phyloP scores from a whole-genome alignment of 2,797 vertebrate species.

The Danio jaintianensis region DNA sequence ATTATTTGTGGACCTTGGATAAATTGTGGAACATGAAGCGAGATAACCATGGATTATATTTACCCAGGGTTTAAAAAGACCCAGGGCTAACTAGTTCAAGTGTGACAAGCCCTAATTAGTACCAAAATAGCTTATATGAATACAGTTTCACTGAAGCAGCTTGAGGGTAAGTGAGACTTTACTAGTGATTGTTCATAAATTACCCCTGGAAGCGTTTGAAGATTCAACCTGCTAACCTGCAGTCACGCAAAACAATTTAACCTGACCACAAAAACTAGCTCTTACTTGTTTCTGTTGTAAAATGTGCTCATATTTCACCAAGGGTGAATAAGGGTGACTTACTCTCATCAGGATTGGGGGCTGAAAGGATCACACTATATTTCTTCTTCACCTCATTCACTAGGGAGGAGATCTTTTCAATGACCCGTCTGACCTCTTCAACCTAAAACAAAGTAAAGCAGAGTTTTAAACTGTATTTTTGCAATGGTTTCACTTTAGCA shows the following conservation, averaged over 20 bases:
- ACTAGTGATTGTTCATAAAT: not conserved
- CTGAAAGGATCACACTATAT: constrained; percentile 93
- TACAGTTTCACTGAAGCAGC: not conserved
- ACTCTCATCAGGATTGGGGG: constrained; percentile 93
- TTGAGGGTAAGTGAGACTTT: not conserved
- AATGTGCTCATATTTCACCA: not conserved
- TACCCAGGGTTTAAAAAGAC: too few relatives aligned
- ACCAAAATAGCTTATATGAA: too few relatives aligned
- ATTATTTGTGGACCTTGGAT: too few relatives aligned
- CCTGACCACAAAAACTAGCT: not conserved
- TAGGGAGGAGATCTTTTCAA: constrained; percentile 84
- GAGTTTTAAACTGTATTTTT: not conserved
- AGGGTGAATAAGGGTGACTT: constrained; percentile 64
- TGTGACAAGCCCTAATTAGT: too few relatives aligned
- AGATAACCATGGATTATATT: too few relatives aligned
- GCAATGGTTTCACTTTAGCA: not conserved
- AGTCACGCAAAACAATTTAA: not conserved
- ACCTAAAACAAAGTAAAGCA: constrained; percentile 78
- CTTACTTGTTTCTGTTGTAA: not conserved
- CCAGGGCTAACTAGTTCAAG: too few relatives aligned
- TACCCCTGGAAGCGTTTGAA: not conserved
- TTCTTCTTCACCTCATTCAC: constrained; percentile 93
- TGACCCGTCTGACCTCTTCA: constrained; percentile 86
- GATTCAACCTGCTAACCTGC: not conserved
- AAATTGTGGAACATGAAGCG: too few relatives aligned